phyloP scores from a whole-genome alignment of 2,113 vertebrate genomes.

The Ctenomys sociabilis region DNA sequence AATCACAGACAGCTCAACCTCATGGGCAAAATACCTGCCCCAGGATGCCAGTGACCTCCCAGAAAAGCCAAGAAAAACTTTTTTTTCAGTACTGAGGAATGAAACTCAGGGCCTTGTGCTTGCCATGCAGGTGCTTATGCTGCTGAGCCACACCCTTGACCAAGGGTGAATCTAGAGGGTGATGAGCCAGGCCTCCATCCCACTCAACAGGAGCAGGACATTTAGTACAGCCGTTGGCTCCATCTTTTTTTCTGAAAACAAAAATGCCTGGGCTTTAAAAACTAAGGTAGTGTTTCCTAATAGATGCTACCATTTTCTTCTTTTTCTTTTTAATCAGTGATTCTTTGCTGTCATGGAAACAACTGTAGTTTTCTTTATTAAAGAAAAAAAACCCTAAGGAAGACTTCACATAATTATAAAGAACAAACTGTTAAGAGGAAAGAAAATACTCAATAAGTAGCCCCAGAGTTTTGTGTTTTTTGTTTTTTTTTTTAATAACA shows the following conservation, averaged over 20 bases:
- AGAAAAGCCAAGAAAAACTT: neutral
- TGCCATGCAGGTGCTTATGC: too few species aligned
- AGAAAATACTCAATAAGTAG: slow-evolving; percentile 33
- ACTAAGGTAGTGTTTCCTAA: slow-evolving; percentile 69
- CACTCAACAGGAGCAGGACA: neutral
- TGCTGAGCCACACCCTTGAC: too few species aligned
- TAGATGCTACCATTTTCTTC: neutral
- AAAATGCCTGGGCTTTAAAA: slow-evolving; percentile 13
- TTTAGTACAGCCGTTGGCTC: neutral
- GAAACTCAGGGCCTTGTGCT: too few species aligned
- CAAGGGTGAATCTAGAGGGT: neutral
- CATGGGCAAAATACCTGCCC: neutral
- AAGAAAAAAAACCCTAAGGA: slow-evolving; percentile 43
- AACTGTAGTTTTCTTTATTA: slow-evolving; percentile 65
- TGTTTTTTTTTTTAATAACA: too few species aligned
- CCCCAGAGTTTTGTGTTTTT: slow-evolving; percentile 25
- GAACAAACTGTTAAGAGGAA: neutral
- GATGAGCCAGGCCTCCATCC: neutral
- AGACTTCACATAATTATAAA: slow-evolving; percentile 70
- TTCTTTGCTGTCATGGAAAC: slow-evolving; percentile 79
- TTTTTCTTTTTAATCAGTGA: slow-evolving; percentile 22
- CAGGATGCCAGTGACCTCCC: neutral
- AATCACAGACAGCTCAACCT: neutral
- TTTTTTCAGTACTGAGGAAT: too few species aligned
- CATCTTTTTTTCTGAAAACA: slow-evolving; percentile 26